Conservation (phyloP, 2,113 vertebrate species). For the Mormoops blainvillei region DNA sequence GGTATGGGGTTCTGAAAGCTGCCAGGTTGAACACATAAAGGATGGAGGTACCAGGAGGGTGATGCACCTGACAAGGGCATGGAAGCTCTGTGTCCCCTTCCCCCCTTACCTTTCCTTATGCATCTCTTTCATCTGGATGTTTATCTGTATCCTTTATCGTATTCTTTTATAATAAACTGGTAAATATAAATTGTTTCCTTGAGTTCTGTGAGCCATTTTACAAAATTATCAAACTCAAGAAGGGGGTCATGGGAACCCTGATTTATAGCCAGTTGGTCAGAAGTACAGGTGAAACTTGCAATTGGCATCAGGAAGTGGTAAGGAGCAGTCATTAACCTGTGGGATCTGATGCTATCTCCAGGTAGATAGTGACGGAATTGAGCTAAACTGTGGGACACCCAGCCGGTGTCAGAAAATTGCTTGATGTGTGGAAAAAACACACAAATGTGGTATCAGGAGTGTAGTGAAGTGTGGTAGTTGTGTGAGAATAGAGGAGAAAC, state of each 20-base stretch:
- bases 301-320: not conserved
- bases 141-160: not conserved
- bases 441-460: not conserved
- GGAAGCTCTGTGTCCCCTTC: not conserved
- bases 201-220: not conserved
- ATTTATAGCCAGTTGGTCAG: not conserved
- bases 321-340: not conserved
- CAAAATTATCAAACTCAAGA: not conserved
- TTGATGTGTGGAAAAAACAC: not conserved
- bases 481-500: not conserved
- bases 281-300: not conserved
- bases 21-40: not conserved
- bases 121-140: not conserved
- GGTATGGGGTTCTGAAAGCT: not conserved
- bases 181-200: not conserved
- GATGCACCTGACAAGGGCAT: not conserved
- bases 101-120: not conserved
- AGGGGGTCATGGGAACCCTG: not conserved
- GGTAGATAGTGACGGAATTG: not conserved
- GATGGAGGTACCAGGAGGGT: not conserved
- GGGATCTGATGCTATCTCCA: not conserved
- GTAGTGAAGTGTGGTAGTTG: not conserved
- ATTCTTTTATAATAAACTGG: not conserved
- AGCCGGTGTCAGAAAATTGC: not conserved
- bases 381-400: not conserved